Percentiles rank a stretch among this genome's conserved stretches.
Conservation (phyloP, 2,113 vertebrate species). For the Antennarius striatus region DNA sequence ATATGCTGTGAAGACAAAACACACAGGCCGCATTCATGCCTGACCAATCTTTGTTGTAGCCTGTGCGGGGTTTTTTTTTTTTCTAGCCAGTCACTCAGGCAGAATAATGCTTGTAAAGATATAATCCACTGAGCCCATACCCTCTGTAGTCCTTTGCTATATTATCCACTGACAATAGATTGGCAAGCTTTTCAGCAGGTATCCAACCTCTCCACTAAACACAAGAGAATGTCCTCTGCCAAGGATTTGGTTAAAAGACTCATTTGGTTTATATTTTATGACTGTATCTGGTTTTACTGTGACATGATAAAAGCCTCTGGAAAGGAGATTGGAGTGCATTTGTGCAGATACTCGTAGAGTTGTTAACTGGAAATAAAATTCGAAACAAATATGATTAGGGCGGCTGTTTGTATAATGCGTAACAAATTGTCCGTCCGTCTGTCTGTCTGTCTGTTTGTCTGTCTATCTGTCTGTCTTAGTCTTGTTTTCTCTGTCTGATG, state of each 20-base stretch:
- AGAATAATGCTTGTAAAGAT: conserved; percentile 74
- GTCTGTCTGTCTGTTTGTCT: conserved; percentile 10
- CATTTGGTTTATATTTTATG: conserved; percentile 42
- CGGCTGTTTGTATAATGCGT: conserved; percentile 7
- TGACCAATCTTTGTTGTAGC: conserved; percentile 66
- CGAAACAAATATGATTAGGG: conserved; percentile 15
- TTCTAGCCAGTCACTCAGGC: conserved; percentile 63
- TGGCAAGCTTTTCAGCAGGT: conserved; percentile 57
- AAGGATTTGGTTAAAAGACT: conserved; percentile 40
- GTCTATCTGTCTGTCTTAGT: too few relatives aligned
- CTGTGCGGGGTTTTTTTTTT: conserved; percentile 28
- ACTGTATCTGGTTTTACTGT: conserved; percentile 16
- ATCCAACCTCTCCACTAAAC: conserved; percentile 50
- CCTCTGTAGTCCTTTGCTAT: conserved; percentile 48
- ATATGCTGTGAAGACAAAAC: conserved; percentile 65
- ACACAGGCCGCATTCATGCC: conserved; percentile 67
- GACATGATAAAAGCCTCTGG: conserved; percentile 9
- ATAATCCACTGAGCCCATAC: conserved; percentile 68
- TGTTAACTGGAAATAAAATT: conserved; percentile 13
- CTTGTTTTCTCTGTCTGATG: background rate
- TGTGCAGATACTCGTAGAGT: conserved; percentile 15
- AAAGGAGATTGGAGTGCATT: background rate
- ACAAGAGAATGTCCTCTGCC: conserved; percentile 36
- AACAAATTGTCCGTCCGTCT: conserved; percentile 22
- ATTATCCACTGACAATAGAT: conserved; percentile 63